Conservation (phyloP, 2,797 vertebrate species). For the Hyperoplus immaculatus region DNA sequence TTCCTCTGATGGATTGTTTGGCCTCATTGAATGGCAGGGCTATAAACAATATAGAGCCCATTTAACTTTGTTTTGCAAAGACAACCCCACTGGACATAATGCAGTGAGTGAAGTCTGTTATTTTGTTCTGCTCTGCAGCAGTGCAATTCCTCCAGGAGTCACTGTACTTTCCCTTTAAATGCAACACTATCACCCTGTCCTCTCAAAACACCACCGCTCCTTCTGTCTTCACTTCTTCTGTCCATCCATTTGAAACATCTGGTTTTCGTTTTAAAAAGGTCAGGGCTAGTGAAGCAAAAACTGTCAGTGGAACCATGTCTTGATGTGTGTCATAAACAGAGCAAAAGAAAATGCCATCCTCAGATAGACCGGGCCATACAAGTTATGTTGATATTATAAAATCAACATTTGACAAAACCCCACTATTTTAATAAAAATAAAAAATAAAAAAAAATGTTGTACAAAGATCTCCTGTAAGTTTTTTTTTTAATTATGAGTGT, state of each 20-base stretch:
- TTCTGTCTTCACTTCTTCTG: constrained; percentile 59
- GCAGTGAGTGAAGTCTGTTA: constrained; percentile 26
- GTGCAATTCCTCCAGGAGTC: constrained; percentile 41
- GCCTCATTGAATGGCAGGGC: constrained; percentile 34
- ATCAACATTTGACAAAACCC: constrained; percentile 47
- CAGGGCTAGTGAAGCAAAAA: constrained; percentile 67
- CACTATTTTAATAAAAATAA: constrained; percentile 7
- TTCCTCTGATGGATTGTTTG: constrained; percentile 12
- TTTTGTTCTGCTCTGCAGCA: constrained; percentile 32
- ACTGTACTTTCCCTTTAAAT: constrained; percentile 45
- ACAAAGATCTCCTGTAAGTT: constrained; percentile 59
- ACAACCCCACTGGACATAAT: constrained; percentile 28
- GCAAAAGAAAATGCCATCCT: constrained; percentile 76
- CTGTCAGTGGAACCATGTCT: constrained; percentile 72
- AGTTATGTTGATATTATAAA: constrained; percentile 67
- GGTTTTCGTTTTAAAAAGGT: constrained; percentile 81
- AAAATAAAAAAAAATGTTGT: background rate
- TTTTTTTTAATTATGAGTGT: constrained; percentile 83
- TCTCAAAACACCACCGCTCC: constrained; percentile 43
- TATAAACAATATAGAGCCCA: constrained; percentile 36
- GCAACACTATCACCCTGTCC: constrained; percentile 50
- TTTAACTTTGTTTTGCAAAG: constrained; percentile 28
- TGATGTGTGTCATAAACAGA: constrained; percentile 73
- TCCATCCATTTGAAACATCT: constrained; percentile 79
- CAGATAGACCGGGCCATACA: constrained; percentile 72